These are phyloP conservation scores for Hydropsyche tenuis DNA, from an alignment of 1,140 invertebrate species.

Conservation along the genomic window DNA sequence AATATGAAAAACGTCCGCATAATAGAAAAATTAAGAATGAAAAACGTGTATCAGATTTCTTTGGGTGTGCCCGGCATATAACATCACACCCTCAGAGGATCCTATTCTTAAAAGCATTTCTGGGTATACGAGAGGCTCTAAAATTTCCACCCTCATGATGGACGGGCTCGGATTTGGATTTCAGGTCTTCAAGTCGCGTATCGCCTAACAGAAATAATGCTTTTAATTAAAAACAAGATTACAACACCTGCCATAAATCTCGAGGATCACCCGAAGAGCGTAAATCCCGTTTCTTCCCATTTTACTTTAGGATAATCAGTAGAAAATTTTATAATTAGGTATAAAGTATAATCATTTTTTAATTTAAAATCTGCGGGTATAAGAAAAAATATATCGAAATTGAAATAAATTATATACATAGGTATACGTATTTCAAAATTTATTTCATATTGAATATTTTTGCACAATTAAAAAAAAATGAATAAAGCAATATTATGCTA, in stretches of 20 bases:
- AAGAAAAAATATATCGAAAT: no score
- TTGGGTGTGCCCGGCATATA: slow-evolving; percentile 24
- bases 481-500: no score
- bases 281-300: no score
- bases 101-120: slow-evolving; percentile 49
- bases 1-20: slow-evolving; percentile 31
- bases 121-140: slow-evolving; percentile 25
- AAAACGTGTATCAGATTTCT: slow-evolving; percentile 46
- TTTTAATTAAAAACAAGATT: slow-evolving; percentile 19
- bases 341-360: no score
- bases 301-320: no score
- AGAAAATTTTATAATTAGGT: no score
- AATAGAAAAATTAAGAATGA: slow-evolving; percentile 50
- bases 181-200: slow-evolving; percentile 13
- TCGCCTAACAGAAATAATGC: slow-evolving; percentile 6
- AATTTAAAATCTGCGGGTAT: no score
- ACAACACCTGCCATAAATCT: background rate
- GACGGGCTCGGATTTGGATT: slow-evolving; percentile 19
- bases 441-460: no score
- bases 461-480: no score
- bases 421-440: no score
- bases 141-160: slow-evolving; percentile 1
- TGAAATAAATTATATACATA: no score
- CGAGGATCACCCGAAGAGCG: no score
- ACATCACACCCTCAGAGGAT: slow-evolving; percentile 37